Base-by-base conservation (phyloP, 2,888 invertebrate species). In the Corbicula japonica region DNA sequence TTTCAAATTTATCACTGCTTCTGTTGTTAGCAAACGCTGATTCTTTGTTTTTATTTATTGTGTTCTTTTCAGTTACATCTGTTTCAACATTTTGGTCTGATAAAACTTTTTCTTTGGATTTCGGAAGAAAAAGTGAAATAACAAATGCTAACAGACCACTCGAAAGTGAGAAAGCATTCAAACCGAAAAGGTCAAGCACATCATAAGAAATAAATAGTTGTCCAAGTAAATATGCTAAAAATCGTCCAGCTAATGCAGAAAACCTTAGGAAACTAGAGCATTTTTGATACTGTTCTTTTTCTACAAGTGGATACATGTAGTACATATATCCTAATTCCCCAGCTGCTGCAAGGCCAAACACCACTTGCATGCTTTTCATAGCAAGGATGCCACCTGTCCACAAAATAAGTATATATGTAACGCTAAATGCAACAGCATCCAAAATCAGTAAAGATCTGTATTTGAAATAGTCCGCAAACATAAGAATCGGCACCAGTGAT, bases 251-350 rank as follows among this genome's bases (percentile, higher is more conserved):
- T 44, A 98, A 94, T 75, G 96, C 96, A 0, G 98, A 97, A 12
- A 97, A 96, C 87, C 97, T 95, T 0, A 97, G 97, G 91, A 96
- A 97, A 0, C 97, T 96, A 0, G 98, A 97, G 2, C 98, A 97
- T 83, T 95, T 95, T 86, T 97, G 96, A 93, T 97, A 98, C 89
- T 96, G 96, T 28, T 91, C 92, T 63, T 95, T 95, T 75, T 96
- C 96, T 66, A 97, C 97, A 95, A 98, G 97, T 35, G 98, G 97
- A 94, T 98, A 98, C 85, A 98, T 97, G 90, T 98, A 98, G 0
- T 98, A 97, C 90, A 96, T 97, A 93, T 98, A 98, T 0, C 98
- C 98, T 2, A 98, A 96, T 93, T 98, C 98, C 1, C 97, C 96
- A 0, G 98, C 97, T 93, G 96, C 95, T 90, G 97, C 97, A 10